Evolutionary conservation across 2,797 vertebrate genomes (phyloP).

Genomic region (Apogon talboti): DNA sequence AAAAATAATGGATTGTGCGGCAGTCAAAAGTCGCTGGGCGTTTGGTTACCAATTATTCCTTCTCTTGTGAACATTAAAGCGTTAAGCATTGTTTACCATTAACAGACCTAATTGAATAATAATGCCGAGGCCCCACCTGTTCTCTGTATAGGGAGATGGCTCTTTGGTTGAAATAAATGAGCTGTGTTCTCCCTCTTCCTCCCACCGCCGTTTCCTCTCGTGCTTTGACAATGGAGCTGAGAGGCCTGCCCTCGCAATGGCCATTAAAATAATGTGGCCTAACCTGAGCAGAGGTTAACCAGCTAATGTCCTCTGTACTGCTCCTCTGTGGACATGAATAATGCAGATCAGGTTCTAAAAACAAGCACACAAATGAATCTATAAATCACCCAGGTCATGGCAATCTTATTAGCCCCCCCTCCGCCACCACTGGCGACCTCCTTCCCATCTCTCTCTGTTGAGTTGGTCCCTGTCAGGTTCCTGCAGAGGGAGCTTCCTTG

Average conservation of each 20-base stretch:
- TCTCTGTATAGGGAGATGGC: conserved; percentile 55
- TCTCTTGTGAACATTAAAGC: conserved; percentile 72
- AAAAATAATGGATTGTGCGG: conserved; percentile 61
- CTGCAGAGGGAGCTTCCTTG: conserved; percentile 61
- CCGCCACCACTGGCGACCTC: conserved; percentile 13
- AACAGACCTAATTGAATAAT: conserved; percentile 79
- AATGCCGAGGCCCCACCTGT: conserved; percentile 71
- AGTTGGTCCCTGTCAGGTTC: conserved; percentile 65
- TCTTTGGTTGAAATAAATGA: conserved; percentile 72
- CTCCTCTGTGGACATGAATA: conserved; percentile 82
- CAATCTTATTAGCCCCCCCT: conserved; percentile 53
- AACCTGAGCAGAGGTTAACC: conserved; percentile 83
- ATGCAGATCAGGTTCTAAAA: conserved; percentile 82
- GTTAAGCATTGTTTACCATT: conserved; percentile 71
- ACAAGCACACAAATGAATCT: conserved; percentile 83
- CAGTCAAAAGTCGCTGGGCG: conserved; percentile 69
- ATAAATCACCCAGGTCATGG: conserved; percentile 79
- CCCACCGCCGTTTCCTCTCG: conserved; percentile 32
- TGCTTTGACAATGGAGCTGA: conserved; percentile 47
- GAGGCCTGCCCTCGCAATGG: conserved; percentile 68
- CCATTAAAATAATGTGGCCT: conserved; percentile 82
- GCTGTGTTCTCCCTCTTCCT: conserved; percentile 47
- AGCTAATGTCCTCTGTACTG: conserved; percentile 78
- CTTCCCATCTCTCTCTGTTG: conserved; percentile 36
- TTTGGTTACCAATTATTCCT: conserved; percentile 77